A percentile compares a stretch with the other conserved stretches of the same genome.
Conservation (phyloP, 1,140 invertebrate species). For the Brachionus angularis region DNA sequence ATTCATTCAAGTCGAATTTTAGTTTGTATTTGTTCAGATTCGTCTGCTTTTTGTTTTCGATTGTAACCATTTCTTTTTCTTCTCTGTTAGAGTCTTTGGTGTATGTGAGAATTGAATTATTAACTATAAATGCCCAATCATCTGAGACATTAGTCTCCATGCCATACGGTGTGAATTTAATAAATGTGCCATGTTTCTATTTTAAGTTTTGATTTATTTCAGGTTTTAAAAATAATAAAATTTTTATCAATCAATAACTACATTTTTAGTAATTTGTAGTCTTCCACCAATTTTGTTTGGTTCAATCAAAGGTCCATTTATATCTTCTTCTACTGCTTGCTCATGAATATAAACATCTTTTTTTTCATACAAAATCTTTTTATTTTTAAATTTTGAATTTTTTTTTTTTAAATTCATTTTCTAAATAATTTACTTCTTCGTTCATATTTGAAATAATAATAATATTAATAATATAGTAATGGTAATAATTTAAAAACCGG, state of each 20-base stretch:
- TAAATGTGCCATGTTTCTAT: constrained; percentile 9
- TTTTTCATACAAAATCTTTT: constrained; percentile 23
- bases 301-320: constrained; percentile 31
- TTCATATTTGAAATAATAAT: too few species aligned
- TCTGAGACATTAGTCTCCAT: background rate
- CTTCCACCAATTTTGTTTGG: constrained; percentile 26
- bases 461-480: too few species aligned
- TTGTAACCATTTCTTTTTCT: background rate
- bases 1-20: constrained; percentile 58
- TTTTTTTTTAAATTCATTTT: too few species aligned
- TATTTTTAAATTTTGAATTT: background rate
- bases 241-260: background rate
- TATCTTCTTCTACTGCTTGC: constrained; percentile 17
- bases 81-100: constrained; percentile 8
- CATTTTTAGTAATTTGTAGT: constrained; percentile 40
- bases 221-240: background rate
- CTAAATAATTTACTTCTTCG: constrained; percentile 28
- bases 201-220: too few species aligned
- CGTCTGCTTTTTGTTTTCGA: constrained; percentile 50
- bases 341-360: constrained; percentile 25
- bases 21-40: constrained; percentile 53
- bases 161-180: constrained; percentile 31
- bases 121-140: constrained; percentile 38
- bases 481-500: too few species aligned
- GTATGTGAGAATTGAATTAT: background rate